Evolutionary conservation across 2,888 invertebrate species (phyloP).

Genomic region (Pammene fasciana): DNA sequence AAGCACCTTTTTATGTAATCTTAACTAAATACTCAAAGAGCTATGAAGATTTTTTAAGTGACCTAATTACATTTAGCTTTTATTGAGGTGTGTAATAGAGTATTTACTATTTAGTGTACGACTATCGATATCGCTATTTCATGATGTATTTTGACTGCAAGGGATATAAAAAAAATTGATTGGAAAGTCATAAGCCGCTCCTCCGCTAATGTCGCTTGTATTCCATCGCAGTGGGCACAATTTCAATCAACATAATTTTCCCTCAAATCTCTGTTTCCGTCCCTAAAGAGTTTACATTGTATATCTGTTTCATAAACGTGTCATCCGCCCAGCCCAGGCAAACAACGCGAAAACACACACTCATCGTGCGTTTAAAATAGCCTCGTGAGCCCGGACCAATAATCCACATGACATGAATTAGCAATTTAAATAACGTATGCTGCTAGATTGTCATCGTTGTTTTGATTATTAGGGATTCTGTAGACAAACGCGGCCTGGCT

Average conservation of each 20-base stretch:
- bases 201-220: no score
- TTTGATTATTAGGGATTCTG: background rate
- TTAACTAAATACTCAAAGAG: no score
- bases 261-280: background rate
- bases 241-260: background rate
- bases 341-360: conserved; percentile 9
- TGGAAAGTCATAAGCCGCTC: no score
- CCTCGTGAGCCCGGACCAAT: background rate
- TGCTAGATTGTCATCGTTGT: background rate
- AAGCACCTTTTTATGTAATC: background rate
- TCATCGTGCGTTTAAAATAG: conserved; percentile 16
- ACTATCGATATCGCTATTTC: no score
- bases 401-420: conserved; percentile 21
- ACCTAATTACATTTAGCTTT: no score
- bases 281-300: conserved; percentile 2
- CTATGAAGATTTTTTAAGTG: no score
- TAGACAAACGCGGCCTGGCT: no score
- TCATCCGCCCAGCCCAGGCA: background rate
- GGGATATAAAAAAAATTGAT: no score
- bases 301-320: conserved; percentile 2
- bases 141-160: no score
- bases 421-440: conserved; percentile 16
- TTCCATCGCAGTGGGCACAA: no score
- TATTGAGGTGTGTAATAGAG: no score
- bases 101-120: no score